Conservation (phyloP, 1,140 invertebrate species). For the Camponotus pennsylvanicus region DNA sequence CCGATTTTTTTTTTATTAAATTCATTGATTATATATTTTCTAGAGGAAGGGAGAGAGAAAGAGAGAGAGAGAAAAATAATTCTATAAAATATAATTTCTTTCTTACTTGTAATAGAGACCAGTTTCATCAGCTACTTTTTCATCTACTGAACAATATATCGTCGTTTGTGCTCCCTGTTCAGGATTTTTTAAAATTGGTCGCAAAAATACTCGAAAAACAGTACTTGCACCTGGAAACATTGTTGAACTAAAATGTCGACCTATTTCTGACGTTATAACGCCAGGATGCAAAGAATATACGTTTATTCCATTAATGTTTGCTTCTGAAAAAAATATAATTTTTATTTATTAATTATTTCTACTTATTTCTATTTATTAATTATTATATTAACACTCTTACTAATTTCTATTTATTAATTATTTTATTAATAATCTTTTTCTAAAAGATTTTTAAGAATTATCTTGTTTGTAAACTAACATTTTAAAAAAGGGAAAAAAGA, state of each 20-base stretch:
- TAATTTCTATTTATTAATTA: not conserved
- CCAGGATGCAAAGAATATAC: conserved; percentile 92
- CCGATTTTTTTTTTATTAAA: not conserved
- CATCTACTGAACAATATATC: conserved; percentile 92
- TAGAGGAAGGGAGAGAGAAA: too few relatives aligned
- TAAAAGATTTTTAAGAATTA: not conserved
- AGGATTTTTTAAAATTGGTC: conserved; percentile 87
- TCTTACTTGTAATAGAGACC: conserved; percentile 89
- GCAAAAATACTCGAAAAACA: conserved; percentile 72
- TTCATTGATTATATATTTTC: not conserved
- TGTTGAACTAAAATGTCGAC: conserved; percentile 89
- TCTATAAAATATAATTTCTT: not conserved
- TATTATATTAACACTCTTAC: too few relatives aligned
- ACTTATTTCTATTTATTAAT: too few relatives aligned
- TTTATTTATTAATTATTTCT: not conserved
- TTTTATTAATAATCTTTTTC: not conserved
- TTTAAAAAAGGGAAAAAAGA: not conserved
- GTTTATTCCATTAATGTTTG: conserved; percentile 87
- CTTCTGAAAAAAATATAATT: conserved; percentile 74
- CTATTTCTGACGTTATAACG: conserved; percentile 91
- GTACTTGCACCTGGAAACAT: conserved; percentile 81
- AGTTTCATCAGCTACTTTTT: conserved; percentile 88
- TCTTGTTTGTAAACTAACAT: not conserved
- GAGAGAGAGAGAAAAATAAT: not conserved
- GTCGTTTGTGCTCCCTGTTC: conserved; percentile 93